Evolutionary conservation across 2,113 vertebrate genomes (phyloP).

Genomic region (Psittacus erithacus): DNA sequence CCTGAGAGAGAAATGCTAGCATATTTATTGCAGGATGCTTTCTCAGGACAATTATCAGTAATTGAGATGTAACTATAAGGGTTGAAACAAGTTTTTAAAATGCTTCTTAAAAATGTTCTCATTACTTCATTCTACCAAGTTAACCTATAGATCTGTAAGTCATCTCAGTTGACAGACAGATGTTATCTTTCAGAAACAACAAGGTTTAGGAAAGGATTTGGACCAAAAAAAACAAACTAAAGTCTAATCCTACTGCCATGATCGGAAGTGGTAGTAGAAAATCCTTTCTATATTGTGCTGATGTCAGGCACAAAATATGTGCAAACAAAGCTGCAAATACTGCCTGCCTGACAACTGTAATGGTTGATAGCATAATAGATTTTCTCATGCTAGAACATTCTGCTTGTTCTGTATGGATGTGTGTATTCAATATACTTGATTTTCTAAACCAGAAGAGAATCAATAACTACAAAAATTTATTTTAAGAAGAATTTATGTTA

Average conservation of each 20-base stretch:
- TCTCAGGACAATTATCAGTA: not conserved
- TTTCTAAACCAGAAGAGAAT: constrained; percentile 2
- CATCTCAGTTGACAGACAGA: not conserved
- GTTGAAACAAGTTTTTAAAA: not conserved
- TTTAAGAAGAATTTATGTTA: not conserved
- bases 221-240: constrained; percentile 25
- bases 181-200: not conserved
- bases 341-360: not conserved
- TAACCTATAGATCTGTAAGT: not conserved
- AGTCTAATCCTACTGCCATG: not conserved
- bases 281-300: not conserved
- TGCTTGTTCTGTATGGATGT: not conserved
- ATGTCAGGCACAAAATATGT: not conserved
- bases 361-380: not conserved
- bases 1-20: not conserved
- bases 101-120: not conserved
- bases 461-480: not conserved
- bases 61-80: not conserved
- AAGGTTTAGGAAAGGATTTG: constrained; percentile 2
- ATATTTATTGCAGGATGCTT: not conserved
- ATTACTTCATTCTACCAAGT: not conserved
- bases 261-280: not conserved
- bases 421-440: not conserved
- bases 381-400: constrained; percentile 11
- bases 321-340: not conserved